phyloP scores from a whole-genome alignment of 2,113 vertebrate species.

The Pluvialis apricaria region DNA sequence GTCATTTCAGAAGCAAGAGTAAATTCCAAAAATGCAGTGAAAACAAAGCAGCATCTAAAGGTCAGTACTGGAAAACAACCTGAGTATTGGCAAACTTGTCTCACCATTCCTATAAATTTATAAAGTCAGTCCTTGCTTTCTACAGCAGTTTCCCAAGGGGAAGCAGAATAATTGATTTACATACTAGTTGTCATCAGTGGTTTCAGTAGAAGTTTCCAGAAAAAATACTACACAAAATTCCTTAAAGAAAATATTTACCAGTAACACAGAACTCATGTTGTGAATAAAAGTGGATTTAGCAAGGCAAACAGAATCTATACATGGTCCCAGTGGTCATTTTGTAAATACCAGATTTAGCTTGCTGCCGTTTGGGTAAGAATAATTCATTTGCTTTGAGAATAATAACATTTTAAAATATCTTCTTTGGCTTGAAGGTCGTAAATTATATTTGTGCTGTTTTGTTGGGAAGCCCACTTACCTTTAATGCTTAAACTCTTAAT shows the following conservation, averaged over 20 bases:
- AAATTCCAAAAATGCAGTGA: neutral
- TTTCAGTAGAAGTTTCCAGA: neutral
- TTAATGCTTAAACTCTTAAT: neutral
- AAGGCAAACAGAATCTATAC: neutral
- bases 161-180: neutral
- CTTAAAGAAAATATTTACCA: neutral
- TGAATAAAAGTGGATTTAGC: neutral
- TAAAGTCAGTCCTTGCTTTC: neutral
- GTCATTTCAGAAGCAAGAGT: neutral
- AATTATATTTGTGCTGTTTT: neutral
- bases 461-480: neutral
- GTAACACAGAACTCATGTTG: neutral
- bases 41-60: neutral
- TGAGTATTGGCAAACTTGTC: neutral
- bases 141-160: neutral
- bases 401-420: neutral
- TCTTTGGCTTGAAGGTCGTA: neutral
- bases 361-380: neutral
- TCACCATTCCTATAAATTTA: neutral
- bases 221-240: neutral
- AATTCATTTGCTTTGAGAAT: neutral
- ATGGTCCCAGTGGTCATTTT: neutral
- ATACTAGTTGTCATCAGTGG: neutral
- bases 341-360: neutral
- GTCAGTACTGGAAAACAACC: slow-evolving; percentile 1